phyloP scores from a whole-genome alignment of 1,140 invertebrate species.

The Drosophila santomea region DNA sequence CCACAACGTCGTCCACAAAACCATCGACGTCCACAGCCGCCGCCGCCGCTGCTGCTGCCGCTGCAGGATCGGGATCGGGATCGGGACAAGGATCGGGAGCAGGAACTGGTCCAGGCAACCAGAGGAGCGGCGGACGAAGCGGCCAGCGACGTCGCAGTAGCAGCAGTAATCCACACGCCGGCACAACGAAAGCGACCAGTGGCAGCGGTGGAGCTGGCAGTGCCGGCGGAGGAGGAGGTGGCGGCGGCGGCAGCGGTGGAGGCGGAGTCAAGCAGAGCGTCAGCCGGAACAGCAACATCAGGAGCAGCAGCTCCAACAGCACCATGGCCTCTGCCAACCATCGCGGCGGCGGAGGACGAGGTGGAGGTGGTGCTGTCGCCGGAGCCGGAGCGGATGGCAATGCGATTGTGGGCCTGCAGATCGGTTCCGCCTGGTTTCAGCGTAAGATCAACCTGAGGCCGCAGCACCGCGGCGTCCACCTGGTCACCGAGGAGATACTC shows the following conservation, averaged over 20 bases:
- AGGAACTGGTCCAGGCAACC: conserved; percentile 34
- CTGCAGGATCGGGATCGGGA: conserved; percentile 45
- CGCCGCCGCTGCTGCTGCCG: conserved; percentile 62
- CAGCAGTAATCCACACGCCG: conserved; percentile 83
- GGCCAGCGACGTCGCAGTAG: conserved; percentile 82
- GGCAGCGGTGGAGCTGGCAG: conserved; percentile 82
- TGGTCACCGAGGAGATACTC: conserved; percentile 97
- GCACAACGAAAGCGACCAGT: conserved; percentile 79
- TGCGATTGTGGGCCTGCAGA: conserved; percentile 88
- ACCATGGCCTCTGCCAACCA: conserved; percentile 85
- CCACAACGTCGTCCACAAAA: conserved; percentile 80
- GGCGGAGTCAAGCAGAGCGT: conserved; percentile 77
- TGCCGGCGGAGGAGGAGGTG: conserved; percentile 72
- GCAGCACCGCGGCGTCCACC: conserved; percentile 96
- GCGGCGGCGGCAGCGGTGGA: conserved; percentile 53
- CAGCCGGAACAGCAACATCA: conserved; percentile 84
- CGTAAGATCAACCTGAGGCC: conserved; percentile 97
- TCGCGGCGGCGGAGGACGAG: conserved; percentile 86
- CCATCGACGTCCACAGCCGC: conserved; percentile 71
- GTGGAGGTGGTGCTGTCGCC: conserved; percentile 86
- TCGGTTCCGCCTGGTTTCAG: conserved; percentile 98
- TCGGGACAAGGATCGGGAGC: conserved; percentile 33
- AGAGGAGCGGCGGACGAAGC: conserved; percentile 70
- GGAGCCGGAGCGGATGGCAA: conserved; percentile 87
- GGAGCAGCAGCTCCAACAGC: conserved; percentile 84